Base-by-base conservation (phyloP, 2,113 vertebrate genomes). In the Rhinopomastus cyanomelas region DNA sequence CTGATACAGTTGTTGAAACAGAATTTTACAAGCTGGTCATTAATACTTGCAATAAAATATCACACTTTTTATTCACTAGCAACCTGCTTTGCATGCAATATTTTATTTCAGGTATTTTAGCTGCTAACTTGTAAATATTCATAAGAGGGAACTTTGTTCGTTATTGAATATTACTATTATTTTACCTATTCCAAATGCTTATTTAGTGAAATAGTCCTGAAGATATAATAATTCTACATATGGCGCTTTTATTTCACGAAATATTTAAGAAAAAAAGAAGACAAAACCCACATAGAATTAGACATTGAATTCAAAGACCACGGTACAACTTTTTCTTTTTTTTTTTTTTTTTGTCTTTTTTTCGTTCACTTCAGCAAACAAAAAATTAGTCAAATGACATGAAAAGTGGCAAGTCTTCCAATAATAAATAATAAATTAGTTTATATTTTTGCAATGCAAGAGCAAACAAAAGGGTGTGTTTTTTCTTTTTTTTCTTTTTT, bases 401-500 rank as follows among this genome's bases (percentile, higher is more conserved):
- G 97, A 98, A 99, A 99, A 98, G 98, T 99, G 98, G 98, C 98
- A 98, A 98, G 98, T 99, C 97, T 98, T 98, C 97, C 39, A 94
- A 98, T 98, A 99, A 99, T 99, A 99, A 99, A 99, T 99, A 99
- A 99, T 99, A 99, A 99, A 99, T 99, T 98, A 98, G 92, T 97
- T 98, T 98, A 98, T 98, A 98, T 96, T 98, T 97, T 98, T 98
- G 98, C 98, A 98, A 98, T 98, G 98, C 98, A 98, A 98, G 97
- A 99, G 98, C 98, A 98, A 98, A 99, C 97, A 97, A 98, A 98
- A 98, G 81, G 71, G 51, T 52, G 48, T 1, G 19, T 44, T 69
- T 46, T 82, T 83, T 93, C 87, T n/a, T 0, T 34, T 75, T 51
- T 68, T 6, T 86, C 96, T 98, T 79, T 84, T 90, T 95, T 94